Conservation (phyloP, 2,888 invertebrate genomes). For the Parnassius mnemosyne region DNA sequence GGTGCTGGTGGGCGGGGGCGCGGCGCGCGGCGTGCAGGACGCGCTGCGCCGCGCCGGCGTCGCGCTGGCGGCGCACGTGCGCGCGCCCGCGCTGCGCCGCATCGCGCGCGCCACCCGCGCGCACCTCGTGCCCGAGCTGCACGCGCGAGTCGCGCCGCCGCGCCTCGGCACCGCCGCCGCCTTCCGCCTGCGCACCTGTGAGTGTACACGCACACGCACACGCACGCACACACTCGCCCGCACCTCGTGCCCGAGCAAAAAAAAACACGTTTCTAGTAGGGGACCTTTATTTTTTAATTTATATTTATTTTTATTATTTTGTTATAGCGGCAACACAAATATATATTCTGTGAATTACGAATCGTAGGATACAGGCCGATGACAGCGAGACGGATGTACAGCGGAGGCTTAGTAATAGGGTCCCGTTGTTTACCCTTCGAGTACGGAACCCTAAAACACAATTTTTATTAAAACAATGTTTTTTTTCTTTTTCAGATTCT, state of each 20-base stretch:
- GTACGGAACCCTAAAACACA: no score
- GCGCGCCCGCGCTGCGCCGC: conserved; percentile 63
- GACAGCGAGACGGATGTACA: no score
- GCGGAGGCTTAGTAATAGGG: no score
- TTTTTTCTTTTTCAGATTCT: conserved; percentile 61
- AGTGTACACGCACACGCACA: conserved; percentile 13
- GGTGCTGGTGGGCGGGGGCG: conserved; percentile 93
- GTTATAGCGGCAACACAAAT: no score
- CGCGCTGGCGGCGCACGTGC: conserved; percentile 93
- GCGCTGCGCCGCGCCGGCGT: conserved; percentile 85
- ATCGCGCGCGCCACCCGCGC: conserved; percentile 92
- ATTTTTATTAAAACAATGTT: no score
- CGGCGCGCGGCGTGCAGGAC: conserved; percentile 92
- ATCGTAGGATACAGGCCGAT: no score
- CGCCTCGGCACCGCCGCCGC: conserved; percentile 90
- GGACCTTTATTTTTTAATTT: no score
- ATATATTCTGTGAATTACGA: no score
- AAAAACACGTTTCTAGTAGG: no score
- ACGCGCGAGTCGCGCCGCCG: conserved; percentile 91
- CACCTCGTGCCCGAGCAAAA: conserved; percentile 75
- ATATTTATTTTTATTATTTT: no score
- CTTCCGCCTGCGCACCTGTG: conserved; percentile 83
- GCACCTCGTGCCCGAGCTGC: conserved; percentile 91
- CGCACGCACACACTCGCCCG: no score
- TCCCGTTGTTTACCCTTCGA: no score